phyloP scores from a whole-genome alignment of 1,140 invertebrate species.

The Lanistes nyassanus region DNA sequence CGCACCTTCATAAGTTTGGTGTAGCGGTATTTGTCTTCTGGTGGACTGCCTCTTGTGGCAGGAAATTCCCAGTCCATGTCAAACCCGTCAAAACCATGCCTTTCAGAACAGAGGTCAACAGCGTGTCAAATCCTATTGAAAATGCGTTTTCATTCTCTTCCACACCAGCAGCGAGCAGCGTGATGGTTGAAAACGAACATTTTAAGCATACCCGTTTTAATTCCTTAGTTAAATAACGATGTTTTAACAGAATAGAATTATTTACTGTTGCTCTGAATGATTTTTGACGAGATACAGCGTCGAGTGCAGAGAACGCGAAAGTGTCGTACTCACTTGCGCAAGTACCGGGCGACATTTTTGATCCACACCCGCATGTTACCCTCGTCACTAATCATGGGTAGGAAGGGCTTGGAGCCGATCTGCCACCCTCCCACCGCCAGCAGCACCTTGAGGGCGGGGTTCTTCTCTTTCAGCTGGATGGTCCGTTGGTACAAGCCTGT shows the following conservation, averaged over 20 bases:
- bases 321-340: slow-evolving; percentile 73
- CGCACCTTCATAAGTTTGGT: slow-evolving; percentile 84
- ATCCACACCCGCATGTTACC: slow-evolving; percentile 47
- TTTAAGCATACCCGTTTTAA: too few relatives aligned
- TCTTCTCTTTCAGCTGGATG: slow-evolving; percentile 50
- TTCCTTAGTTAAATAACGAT: too few relatives aligned
- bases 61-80: slow-evolving; percentile 98
- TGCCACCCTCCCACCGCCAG: slow-evolving; percentile 97
- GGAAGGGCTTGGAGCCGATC: slow-evolving; percentile 84
- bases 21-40: slow-evolving; percentile 90
- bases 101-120: not conserved
- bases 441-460: slow-evolving; percentile 87
- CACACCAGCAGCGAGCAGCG: too few relatives aligned
- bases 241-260: too few relatives aligned
- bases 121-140: not conserved
- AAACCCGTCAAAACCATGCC: slow-evolving; percentile 92
- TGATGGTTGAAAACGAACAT: too few relatives aligned
- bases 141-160: not conserved
- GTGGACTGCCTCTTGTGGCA: slow-evolving; percentile 87
- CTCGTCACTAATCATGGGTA: slow-evolving; percentile 51
- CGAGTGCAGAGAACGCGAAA: not conserved
- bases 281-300: not conserved
- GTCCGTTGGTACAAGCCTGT: slow-evolving; percentile 43
- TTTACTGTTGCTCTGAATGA: too few relatives aligned
- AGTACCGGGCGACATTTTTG: slow-evolving; percentile 79